Percentiles rank a stretch among this genome's conserved stretches.
Evolutionary conservation across 2,888 invertebrate species (phyloP).

Genomic region (Pseudolycoriella hygida): DNA sequence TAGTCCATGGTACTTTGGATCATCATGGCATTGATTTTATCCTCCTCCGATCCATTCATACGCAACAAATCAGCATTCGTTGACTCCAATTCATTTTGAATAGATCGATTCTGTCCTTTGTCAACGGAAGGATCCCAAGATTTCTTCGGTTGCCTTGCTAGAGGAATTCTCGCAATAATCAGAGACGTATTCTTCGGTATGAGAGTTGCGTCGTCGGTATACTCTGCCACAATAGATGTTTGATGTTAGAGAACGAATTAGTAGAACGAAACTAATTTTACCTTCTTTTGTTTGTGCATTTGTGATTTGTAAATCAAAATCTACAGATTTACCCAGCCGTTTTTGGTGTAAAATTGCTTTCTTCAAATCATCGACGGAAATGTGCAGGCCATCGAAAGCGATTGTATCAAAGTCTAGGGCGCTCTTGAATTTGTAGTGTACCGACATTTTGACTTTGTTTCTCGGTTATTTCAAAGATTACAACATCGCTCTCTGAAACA

Average conservation of each 20-base stretch:
- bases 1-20: slow-evolving; percentile 92
- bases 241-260: slow-evolving; percentile 18
- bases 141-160: slow-evolving; percentile 55
- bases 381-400: slow-evolving; percentile 91
- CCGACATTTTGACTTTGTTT: slow-evolving; percentile 69
- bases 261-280: slow-evolving; percentile 23
- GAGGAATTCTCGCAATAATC: slow-evolving; percentile 82
- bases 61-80: slow-evolving; percentile 65
- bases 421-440: slow-evolving; percentile 98
- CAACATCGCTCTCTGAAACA: no score
- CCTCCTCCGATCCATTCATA: slow-evolving; percentile 88
- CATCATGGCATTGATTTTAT: slow-evolving; percentile 96
- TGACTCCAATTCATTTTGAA: slow-evolving; percentile 24
- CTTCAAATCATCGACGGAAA: slow-evolving; percentile 89
- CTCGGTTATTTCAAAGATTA: no score
- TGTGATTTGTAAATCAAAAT: slow-evolving; percentile 90
- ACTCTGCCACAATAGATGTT: no score
- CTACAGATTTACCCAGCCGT: slow-evolving; percentile 79
- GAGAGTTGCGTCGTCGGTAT: slow-evolving; percentile 73
- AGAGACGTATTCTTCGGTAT: slow-evolving; percentile 97
- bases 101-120: slow-evolving; percentile 15
- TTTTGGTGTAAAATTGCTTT: slow-evolving; percentile 90
- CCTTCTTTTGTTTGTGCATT: slow-evolving; percentile 97
- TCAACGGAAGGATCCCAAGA: slow-evolving; percentile 43
- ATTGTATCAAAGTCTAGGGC: slow-evolving; percentile 90